phyloP scores from a whole-genome alignment of 2,113 vertebrate species.

The Cebidichthys violaceus region DNA sequence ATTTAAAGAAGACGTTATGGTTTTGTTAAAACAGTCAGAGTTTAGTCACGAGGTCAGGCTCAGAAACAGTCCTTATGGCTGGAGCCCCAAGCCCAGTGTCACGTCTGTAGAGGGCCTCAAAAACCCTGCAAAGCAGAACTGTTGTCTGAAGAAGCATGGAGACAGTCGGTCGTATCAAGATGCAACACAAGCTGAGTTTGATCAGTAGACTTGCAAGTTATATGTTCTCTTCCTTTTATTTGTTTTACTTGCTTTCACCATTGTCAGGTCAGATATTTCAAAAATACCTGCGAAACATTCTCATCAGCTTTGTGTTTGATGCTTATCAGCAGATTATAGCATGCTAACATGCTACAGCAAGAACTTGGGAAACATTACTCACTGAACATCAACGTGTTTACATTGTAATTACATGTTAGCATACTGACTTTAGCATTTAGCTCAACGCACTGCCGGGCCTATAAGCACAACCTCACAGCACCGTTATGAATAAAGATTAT shows the following conservation, averaged over 20 bases:
- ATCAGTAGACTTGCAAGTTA: not conserved
- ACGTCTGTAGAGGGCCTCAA: not conserved
- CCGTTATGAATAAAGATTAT: not conserved
- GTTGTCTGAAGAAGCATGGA: no score
- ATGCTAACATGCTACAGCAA: not conserved
- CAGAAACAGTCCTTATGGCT: not conserved
- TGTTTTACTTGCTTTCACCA: not conserved
- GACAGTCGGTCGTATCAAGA: not conserved
- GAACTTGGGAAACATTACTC: not conserved
- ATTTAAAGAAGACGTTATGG: not conserved
- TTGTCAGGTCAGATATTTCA: not conserved
- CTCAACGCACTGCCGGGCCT: not conserved
- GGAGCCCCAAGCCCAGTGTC: slow-evolving; percentile 1
- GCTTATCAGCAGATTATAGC: not conserved
- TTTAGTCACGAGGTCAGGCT: not conserved
- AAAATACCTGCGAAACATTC: not conserved
- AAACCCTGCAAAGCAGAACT: not conserved
- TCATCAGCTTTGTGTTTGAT: not conserved
- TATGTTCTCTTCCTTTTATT: not conserved
- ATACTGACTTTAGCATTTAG: not conserved
- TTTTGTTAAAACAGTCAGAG: not conserved
- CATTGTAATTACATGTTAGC: not conserved
- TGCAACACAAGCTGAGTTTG: not conserved
- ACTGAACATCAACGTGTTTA: not conserved
- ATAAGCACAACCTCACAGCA: not conserved